Evolutionary conservation across 2,113 vertebrate genomes (phyloP), one percentile per base, ranked within the genome.

Genomic region (Agelaius phoeniceus): DNA sequence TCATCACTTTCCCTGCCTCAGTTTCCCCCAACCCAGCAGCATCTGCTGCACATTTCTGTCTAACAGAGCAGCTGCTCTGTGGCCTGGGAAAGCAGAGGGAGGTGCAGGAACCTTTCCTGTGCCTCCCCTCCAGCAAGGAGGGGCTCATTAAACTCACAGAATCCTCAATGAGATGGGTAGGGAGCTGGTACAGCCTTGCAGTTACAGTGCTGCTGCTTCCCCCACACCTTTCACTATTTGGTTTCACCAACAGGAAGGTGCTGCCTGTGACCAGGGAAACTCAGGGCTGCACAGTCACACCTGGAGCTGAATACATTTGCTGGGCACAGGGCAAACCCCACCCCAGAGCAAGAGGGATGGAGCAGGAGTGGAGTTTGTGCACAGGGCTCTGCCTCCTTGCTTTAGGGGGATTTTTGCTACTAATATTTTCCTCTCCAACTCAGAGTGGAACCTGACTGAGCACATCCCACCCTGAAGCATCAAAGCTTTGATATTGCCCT

Each of bases 111-210:
- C 30, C 46, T 78, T 1, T 0, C 5, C 33, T 9, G 1, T 3
- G 5, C 46, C n/a, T 54, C 33, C 24, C 44, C 73, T 51, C n/a
- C 19, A 8, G 75, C 1, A 8, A 90, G 74, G 72, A 55, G 52
- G 31, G 30, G 23, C 57, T 68, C 20, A 2, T 79, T 52, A 73
- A 16, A 17, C 20, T 48, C 75, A 28, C 0, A 0, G 0, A 43
- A 71, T 20, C 80, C 68, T 76, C 44, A 31, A 67, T 0, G 5
- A 82, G 58, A 59, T 2, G 1, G 11, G 57, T 71, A 72, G 7
- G 13, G n/a, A 93, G 44, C 28, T 19, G 39, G 7, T 5, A 11
- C 0, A 1, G 67, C 79, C 86, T 61, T 33, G 49, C 39, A 85
- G 35, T 80, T 55, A 37, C 1, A 39, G 14, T 4, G 41, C 48